Conservation (phyloP, 2,113 vertebrate genomes). For the Gobius niger region DNA sequence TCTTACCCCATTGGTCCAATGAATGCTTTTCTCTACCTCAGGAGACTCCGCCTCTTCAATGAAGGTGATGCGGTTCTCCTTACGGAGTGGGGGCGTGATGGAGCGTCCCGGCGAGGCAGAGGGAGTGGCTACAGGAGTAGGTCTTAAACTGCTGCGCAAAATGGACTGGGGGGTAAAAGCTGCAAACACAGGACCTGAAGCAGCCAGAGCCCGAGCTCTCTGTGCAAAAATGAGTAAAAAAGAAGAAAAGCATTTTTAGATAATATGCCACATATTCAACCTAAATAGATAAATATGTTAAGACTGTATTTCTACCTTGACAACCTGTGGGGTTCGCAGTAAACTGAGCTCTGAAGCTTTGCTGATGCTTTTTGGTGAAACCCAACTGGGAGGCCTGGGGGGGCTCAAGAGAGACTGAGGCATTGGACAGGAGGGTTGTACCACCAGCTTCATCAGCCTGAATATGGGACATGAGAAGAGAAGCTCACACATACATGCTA, state of each 20-base stretch:
- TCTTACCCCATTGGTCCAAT: conserved; percentile 78
- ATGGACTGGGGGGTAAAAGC: conserved; percentile 91
- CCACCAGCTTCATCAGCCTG: conserved; percentile 85
- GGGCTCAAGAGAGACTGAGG: conserved; percentile 66
- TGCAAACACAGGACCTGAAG: conserved; percentile 80
- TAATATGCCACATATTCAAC: not conserved
- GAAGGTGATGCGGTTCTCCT: conserved; percentile 89
- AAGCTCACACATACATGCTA: not conserved
- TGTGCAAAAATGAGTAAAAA: conserved; percentile 42
- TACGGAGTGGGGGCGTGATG: conserved; percentile 84
- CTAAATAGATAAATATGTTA: not conserved
- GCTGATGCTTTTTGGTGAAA: conserved; percentile 61
- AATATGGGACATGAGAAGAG: not conserved
- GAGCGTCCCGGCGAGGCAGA: conserved; percentile 88
- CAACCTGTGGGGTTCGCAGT: conserved; percentile 88
- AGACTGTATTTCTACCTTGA: conserved; percentile 78
- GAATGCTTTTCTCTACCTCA: conserved; percentile 51
- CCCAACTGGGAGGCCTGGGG: conserved; percentile 57
- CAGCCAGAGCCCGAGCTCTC: conserved; percentile 87
- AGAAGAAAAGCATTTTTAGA: no score
- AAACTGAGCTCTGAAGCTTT: conserved; percentile 84
- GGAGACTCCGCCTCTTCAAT: conserved; percentile 75
- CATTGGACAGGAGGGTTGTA: conserved; percentile 76
- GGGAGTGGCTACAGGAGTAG: conserved; percentile 86
- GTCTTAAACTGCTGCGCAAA: conserved; percentile 86